These are phyloP conservation scores for Alauda arvensis DNA, from an alignment of 2,797 vertebrate species.

Conservation along the genomic window DNA sequence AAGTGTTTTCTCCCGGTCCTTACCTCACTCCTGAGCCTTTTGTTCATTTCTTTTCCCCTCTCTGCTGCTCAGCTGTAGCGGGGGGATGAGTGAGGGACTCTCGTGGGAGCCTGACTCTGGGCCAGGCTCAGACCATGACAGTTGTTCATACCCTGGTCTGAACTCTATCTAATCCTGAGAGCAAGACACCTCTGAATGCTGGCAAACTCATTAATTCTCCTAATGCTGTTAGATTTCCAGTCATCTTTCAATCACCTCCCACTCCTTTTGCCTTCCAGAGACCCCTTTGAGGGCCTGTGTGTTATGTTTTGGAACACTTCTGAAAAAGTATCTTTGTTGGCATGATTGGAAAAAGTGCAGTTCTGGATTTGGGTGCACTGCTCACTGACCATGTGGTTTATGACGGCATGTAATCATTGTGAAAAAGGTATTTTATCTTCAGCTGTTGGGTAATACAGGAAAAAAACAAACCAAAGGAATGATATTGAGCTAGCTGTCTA, in stretches of 20 bases:
- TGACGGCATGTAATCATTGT: background rate
- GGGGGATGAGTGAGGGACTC: background rate
- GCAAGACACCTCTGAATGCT: background rate
- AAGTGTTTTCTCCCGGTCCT: background rate
- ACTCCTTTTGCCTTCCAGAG: background rate
- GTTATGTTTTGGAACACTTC: background rate
- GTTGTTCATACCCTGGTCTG: background rate
- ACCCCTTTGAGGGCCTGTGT: background rate
- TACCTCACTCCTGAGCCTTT: background rate
- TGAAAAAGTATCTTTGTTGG: background rate
- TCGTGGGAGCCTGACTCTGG: background rate
- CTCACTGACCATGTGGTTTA: background rate
- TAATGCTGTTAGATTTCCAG: background rate
- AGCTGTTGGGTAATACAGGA: background rate
- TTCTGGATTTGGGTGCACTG: background rate
- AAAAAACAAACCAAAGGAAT: background rate
- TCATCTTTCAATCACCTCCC: background rate
- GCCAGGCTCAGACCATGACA: background rate
- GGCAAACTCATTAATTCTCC: background rate
- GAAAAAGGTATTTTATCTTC: constrained; percentile 23
- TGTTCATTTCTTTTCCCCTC: background rate
- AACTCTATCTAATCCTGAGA: background rate
- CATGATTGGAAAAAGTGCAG: background rate
- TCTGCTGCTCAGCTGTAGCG: background rate
- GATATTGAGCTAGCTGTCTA: background rate